Conservation (phyloP, 2,888 invertebrate species). For the Falcaria lacertinaria region DNA sequence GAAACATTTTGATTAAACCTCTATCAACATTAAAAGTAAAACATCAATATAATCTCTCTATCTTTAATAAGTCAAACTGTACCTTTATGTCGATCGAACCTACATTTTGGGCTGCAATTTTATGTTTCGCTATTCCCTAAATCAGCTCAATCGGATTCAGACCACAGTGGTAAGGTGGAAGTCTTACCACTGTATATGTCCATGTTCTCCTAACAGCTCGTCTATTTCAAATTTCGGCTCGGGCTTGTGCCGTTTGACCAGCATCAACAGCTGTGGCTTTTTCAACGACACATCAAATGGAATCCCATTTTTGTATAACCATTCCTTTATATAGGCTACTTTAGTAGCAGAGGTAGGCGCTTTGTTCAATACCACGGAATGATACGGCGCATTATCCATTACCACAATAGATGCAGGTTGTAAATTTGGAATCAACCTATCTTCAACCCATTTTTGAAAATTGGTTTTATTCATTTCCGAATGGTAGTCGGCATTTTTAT, state of each 20-base stretch:
- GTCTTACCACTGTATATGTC: slow-evolving; percentile 14
- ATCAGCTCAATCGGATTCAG: no score
- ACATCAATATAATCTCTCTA: no score
- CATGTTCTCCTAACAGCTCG: slow-evolving; percentile 16
- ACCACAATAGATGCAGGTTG: slow-evolving; percentile 9
- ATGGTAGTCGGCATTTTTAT: slow-evolving; percentile 20
- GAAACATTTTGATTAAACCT: no score
- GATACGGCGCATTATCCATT: slow-evolving; percentile 12
- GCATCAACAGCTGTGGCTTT: slow-evolving; percentile 13
- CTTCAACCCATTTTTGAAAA: slow-evolving; percentile 18
- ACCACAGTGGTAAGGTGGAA: slow-evolving; percentile 16
- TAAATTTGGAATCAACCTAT: slow-evolving; percentile 15
- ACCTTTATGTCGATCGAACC: no score
- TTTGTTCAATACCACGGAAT: slow-evolving; percentile 8
- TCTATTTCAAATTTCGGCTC: slow-evolving; percentile 17
- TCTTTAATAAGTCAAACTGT: no score
- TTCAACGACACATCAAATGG: slow-evolving; percentile 12
- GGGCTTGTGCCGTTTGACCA: slow-evolving; percentile 18
- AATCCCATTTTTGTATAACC: slow-evolving; percentile 19
- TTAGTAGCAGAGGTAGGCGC: slow-evolving; percentile 3
- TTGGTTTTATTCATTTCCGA: slow-evolving; percentile 21
- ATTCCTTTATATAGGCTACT: slow-evolving; percentile 16
- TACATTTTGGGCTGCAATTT: no score
- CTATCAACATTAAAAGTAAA: no score
- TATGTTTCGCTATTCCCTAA: slow-evolving; percentile 1